phyloP scores from a whole-genome alignment of 1,140 invertebrate species.

The Saccostrea echinata region DNA sequence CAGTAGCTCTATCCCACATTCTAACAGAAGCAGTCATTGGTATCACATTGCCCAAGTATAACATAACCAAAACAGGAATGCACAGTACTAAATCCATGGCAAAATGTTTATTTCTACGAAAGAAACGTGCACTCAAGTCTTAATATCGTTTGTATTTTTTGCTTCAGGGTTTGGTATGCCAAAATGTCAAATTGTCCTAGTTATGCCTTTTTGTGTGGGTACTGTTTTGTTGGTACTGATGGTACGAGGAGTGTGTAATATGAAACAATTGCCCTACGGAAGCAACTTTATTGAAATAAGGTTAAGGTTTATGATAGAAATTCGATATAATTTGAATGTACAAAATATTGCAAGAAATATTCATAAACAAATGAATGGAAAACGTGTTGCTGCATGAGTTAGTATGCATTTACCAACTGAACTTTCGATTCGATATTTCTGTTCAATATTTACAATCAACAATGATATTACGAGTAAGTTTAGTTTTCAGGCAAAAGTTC shows the following conservation, averaged over 20 bases:
- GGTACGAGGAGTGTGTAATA: background rate
- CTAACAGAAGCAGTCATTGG: background rate
- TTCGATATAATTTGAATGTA: background rate
- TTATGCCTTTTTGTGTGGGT: background rate
- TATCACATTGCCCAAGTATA: background rate
- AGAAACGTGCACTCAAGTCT: background rate
- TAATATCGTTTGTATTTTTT: background rate
- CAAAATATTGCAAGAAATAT: no score
- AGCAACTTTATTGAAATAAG: background rate
- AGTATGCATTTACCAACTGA: no score
- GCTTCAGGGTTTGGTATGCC: background rate
- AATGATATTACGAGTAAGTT: no score
- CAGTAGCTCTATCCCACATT: constrained; percentile 7
- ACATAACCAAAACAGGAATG: background rate
- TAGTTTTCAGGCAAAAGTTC: no score
- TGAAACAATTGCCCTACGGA: background rate
- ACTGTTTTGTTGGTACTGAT: background rate
- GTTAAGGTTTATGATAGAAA: background rate
- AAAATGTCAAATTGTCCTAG: background rate
- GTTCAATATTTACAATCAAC: no score
- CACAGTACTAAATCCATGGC: background rate
- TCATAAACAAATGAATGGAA: no score
- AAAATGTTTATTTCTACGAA: background rate
- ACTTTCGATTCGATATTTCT: no score
- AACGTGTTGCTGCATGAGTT: no score